A percentile compares a stretch with the other conserved stretches of the same genome.
Evolutionary conservation across 2,797 vertebrate genomes (phyloP).

Genomic region (Atherinosoma microstoma): DNA sequence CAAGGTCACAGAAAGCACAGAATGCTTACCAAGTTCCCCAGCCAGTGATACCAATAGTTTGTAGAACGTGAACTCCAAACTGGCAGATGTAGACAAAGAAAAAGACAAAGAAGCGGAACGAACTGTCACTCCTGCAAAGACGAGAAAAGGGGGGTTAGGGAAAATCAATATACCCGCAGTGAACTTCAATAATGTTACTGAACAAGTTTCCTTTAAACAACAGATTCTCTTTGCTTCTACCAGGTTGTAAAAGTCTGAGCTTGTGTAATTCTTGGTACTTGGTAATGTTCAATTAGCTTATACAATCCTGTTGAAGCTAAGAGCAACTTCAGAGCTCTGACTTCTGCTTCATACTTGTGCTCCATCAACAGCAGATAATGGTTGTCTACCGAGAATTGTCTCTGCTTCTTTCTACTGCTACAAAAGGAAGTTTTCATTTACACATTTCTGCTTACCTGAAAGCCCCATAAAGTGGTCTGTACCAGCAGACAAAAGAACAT

Average conservation of each 20-base stretch:
- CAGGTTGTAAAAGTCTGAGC: not conserved
- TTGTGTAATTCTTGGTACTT: not conserved
- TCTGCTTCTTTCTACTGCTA: not conserved
- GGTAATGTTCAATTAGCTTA: not conserved
- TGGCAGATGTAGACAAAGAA: slow-evolving; percentile 99
- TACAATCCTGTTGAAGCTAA: not conserved
- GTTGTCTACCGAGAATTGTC: not conserved
- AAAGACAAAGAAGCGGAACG: slow-evolving; percentile 97
- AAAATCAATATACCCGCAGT: not conserved
- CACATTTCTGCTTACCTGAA: slow-evolving; percentile 89
- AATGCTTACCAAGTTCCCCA: slow-evolving; percentile 95
- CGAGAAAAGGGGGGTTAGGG: slow-evolving; percentile 32
- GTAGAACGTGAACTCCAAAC: slow-evolving; percentile 96
- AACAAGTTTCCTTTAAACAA: slow-evolving; percentile 4
- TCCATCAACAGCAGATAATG: not conserved
- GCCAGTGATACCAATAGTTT: slow-evolving; percentile 94
- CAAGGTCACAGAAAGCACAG: not conserved
- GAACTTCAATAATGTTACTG: not conserved
- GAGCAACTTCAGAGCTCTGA: not conserved
- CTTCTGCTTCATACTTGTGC: slow-evolving; percentile 7
- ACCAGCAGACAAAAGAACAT: slow-evolving; percentile 96
- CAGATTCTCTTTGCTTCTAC: not conserved
- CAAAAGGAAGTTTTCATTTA: not conserved
- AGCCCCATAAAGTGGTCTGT: slow-evolving; percentile 98
- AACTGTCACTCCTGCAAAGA: slow-evolving; percentile 93